A percentile compares a stretch with the other conserved stretches of the same genome.
Conservation (phyloP, 2,888 invertebrate genomes). For the Melanophora roralis region DNA sequence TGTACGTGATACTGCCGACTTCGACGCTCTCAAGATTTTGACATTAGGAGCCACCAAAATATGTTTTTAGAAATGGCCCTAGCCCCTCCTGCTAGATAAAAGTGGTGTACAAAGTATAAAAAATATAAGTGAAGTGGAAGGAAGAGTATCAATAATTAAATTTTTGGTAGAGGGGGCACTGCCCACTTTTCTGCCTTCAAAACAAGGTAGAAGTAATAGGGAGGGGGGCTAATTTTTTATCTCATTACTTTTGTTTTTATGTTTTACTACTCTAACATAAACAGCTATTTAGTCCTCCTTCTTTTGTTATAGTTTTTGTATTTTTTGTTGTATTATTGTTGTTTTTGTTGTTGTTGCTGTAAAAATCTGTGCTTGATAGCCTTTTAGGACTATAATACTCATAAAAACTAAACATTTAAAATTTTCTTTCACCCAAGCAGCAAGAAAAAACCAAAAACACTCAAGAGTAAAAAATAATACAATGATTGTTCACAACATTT, state of each 20-base stretch:
- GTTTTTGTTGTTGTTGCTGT: slow-evolving; percentile 63
- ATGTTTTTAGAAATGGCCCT: too few relatives aligned
- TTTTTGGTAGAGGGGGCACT: too few relatives aligned
- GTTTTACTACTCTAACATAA: neutral
- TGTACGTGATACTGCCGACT: too few relatives aligned
- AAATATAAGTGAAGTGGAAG: too few relatives aligned
- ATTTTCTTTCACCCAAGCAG: slow-evolving; percentile 54
- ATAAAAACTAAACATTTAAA: slow-evolving; percentile 33
- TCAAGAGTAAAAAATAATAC: slow-evolving; percentile 55
- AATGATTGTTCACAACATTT: slow-evolving; percentile 65
- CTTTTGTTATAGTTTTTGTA: neutral
- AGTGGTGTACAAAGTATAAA: too few relatives aligned
- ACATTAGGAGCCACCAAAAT: too few relatives aligned
- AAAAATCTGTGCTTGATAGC: slow-evolving; percentile 70
- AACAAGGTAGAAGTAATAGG: too few relatives aligned
- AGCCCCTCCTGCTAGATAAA: too few relatives aligned
- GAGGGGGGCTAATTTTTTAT: slow-evolving; percentile 25
- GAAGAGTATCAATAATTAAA: too few relatives aligned
- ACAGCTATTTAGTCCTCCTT: slow-evolving; percentile 3
- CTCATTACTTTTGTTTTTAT: slow-evolving; percentile 21
- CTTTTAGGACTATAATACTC: slow-evolving; percentile 56
- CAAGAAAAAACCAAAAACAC: slow-evolving; percentile 14
- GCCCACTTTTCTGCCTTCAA: too few relatives aligned
- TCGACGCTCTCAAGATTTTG: too few relatives aligned
- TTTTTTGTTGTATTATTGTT: slow-evolving; percentile 23